These are phyloP conservation scores for Eupithecia insigniata DNA, from an alignment of 2,888 invertebrate genomes.

Conservation along the genomic window DNA sequence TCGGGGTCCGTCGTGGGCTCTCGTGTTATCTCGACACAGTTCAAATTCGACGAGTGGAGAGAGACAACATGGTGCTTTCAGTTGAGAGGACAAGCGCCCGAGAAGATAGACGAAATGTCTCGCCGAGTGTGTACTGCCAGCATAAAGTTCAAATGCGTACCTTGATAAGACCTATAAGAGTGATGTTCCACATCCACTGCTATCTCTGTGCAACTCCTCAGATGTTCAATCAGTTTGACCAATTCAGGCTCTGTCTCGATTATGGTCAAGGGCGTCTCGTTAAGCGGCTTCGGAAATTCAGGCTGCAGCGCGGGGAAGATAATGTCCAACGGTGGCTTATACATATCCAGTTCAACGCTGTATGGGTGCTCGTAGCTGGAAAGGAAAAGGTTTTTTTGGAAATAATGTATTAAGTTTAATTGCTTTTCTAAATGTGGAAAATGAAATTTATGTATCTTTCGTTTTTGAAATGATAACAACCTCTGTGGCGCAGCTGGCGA, in stretches of 20 bases:
- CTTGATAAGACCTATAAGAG: slow-evolving; percentile 95
- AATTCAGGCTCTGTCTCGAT: slow-evolving; percentile 88
- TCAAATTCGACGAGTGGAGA: not conserved
- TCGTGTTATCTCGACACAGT: not conserved
- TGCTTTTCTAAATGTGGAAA: too few relatives aligned
- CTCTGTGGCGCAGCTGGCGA: too few relatives aligned
- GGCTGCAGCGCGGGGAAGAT: slow-evolving; percentile 64
- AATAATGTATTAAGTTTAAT: not conserved
- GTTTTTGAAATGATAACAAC: too few relatives aligned
- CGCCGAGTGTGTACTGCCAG: not conserved
- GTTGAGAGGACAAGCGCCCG: not conserved
- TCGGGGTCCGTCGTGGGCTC: not conserved
- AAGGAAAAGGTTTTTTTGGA: not conserved
- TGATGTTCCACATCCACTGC: slow-evolving; percentile 98
- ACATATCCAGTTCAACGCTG: slow-evolving; percentile 91
- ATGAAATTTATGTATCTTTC: too few relatives aligned
- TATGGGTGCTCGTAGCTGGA: slow-evolving; percentile 94
- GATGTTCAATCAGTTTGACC: slow-evolving; percentile 85
- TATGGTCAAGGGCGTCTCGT: slow-evolving; percentile 87
- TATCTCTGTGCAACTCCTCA: slow-evolving; percentile 88
- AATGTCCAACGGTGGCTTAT: slow-evolving; percentile 83
- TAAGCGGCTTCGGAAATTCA: slow-evolving; percentile 70
- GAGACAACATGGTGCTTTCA: not conserved
- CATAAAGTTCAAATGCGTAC: slow-evolving; percentile 61
- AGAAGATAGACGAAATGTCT: not conserved